Evolutionary conservation across 2,888 invertebrate species (phyloP).

Genomic region (Apotomis capreana): DNA sequence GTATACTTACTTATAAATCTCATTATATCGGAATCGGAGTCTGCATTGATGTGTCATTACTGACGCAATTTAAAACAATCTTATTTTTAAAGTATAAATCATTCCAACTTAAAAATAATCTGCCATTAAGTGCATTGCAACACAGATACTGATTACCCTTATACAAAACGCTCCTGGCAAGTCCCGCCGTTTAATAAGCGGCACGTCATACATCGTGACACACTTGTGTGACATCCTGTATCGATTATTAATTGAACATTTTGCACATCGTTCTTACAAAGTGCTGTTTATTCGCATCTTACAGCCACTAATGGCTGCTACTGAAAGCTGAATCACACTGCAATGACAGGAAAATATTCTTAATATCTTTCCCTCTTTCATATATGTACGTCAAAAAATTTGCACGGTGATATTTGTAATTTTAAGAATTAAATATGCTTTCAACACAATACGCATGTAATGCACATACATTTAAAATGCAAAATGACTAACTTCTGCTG

Average conservation of each 20-base stretch:
- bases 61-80: not conserved
- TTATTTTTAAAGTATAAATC: constrained; percentile 2
- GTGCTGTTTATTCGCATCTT: constrained; percentile 44
- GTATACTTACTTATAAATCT: no score
- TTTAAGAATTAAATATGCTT: constrained; percentile 4
- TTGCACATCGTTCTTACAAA: constrained; percentile 31
- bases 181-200: constrained; percentile 37
- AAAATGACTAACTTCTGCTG: constrained; percentile 2
- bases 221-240: constrained; percentile 26
- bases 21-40: not conserved
- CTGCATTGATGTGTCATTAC: not conserved
- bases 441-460: not conserved
- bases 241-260: constrained; percentile 38
- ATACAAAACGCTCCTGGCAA: constrained; percentile 25
- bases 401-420: not conserved
- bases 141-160: constrained; percentile 17
- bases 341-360: constrained; percentile 40
- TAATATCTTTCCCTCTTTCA: constrained; percentile 41
- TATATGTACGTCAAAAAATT: constrained; percentile 2
- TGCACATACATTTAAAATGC: not conserved
- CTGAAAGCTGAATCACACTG: constrained; percentile 41
- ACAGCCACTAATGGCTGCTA: constrained; percentile 51
- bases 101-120: constrained; percentile 3
- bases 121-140: not conserved
- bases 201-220: constrained; percentile 34